phyloP scores from a whole-genome alignment of 37 sponge, comb jelly and placozoan species.

The Agelas oroides region DNA sequence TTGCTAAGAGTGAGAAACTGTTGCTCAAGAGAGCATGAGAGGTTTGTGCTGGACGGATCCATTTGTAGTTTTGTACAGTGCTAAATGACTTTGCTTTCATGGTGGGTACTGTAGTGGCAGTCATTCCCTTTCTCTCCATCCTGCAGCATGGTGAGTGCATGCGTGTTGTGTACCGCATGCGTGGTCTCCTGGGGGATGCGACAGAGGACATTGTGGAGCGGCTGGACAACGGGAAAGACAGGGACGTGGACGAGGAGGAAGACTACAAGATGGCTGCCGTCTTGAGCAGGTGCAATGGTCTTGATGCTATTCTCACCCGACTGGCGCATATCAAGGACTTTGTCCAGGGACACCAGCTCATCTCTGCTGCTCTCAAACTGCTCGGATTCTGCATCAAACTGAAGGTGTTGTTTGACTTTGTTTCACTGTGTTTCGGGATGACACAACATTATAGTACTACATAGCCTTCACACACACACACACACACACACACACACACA shows the following conservation, averaged over 20 bases:
- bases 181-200: constrained; percentile 95
- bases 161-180: constrained; percentile 93
- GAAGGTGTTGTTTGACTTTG: constrained; percentile 53
- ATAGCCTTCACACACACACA: too few species aligned
- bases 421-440: neutral
- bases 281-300: constrained; percentile 77
- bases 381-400: constrained; percentile 83
- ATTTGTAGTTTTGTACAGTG: neutral
- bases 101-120: too few species aligned
- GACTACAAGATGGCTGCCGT: constrained; percentile 86
- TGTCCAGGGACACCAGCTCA: constrained; percentile 68
- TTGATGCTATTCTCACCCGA: constrained; percentile 82
- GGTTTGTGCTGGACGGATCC: neutral
- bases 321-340: constrained; percentile 71
- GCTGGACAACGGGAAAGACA: constrained; percentile 65
- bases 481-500: constrained; percentile 10
- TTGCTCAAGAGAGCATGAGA: neutral
- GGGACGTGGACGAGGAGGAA: constrained; percentile 82
- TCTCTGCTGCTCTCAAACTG: constrained; percentile 81
- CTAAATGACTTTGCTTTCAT: too few species aligned
- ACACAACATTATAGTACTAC: neutral
- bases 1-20: neutral
- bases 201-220: constrained; percentile 94
- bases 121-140: too few species aligned
- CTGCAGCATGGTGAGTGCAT: constrained; percentile 68